Evolutionary conservation across 2,888 invertebrate species (phyloP).

Genomic region (Hyppa rectilinea): DNA sequence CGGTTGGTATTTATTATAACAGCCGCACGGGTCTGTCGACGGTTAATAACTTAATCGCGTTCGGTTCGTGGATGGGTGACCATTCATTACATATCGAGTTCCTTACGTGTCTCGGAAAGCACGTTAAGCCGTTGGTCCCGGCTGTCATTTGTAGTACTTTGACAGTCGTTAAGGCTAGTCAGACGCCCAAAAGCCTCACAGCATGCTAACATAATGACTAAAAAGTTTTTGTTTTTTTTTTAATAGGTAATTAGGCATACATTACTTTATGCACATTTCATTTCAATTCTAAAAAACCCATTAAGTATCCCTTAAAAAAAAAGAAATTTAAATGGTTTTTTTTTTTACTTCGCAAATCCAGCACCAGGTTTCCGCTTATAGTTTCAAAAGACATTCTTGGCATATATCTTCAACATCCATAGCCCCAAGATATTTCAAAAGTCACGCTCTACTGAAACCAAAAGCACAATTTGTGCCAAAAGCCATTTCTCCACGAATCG

Average conservation of each 20-base stretch:
- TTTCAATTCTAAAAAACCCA: too few relatives aligned
- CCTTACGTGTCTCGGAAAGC: neutral
- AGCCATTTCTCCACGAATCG: slow-evolving; percentile 3
- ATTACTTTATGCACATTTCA: too few relatives aligned
- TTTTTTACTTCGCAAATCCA: too few relatives aligned
- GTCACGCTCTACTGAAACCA: neutral
- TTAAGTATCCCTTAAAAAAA: too few relatives aligned
- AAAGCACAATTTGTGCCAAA: slow-evolving; percentile 29
- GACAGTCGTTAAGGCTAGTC: neutral
- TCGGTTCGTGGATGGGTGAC: neutral
- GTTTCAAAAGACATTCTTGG: neutral
- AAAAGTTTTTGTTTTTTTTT: too few relatives aligned
- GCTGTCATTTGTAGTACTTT: neutral
- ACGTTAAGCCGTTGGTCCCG: neutral
- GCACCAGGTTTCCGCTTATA: too few relatives aligned
- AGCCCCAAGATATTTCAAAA: neutral
- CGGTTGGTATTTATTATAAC: neutral
- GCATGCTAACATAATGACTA: too few relatives aligned
- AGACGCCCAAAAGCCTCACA: neutral
- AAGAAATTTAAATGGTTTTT: too few relatives aligned
- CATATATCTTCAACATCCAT: neutral
- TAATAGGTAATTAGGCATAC: too few relatives aligned
- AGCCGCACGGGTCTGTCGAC: neutral
- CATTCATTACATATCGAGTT: neutral
- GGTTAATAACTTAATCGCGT: neutral